These are phyloP conservation scores for Lucilia sericata DNA, from an alignment of 1,140 invertebrate genomes.

Conservation along the genomic window DNA sequence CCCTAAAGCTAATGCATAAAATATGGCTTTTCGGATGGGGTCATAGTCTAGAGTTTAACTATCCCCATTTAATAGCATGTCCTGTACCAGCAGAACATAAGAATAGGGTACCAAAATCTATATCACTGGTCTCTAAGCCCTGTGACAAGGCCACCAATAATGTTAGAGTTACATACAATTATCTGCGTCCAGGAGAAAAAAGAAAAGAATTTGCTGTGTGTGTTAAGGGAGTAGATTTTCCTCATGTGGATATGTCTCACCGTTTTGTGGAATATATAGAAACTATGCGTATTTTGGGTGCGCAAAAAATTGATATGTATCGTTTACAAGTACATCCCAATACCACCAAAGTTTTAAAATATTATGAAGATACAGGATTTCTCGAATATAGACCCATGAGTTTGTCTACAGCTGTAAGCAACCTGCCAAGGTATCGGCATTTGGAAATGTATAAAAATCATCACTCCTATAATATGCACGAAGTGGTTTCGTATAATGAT, in stretches of 20 bases:
- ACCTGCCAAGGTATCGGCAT: constrained; percentile 84
- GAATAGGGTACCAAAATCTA: constrained; percentile 78
- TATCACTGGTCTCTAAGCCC: constrained; percentile 82
- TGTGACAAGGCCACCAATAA: constrained; percentile 87
- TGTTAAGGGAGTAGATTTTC: constrained; percentile 90
- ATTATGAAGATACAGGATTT: constrained; percentile 78
- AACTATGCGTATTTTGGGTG: constrained; percentile 84
- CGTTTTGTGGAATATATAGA: constrained; percentile 93
- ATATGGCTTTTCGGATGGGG: constrained; percentile 92
- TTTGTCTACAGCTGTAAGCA: constrained; percentile 85
- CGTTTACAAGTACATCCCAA: constrained; percentile 86
- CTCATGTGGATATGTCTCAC: constrained; percentile 86
- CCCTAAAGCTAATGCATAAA: constrained; percentile 84
- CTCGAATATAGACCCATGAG: constrained; percentile 85
- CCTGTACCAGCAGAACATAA: constrained; percentile 78
- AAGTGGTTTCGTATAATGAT: constrained; percentile 95
- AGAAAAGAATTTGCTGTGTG: constrained; percentile 89
- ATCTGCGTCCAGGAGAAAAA: constrained; percentile 66
- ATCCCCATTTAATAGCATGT: constrained; percentile 88
- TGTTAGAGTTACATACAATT: constrained; percentile 77
- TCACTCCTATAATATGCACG: constrained; percentile 87
- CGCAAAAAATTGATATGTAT: constrained; percentile 90
- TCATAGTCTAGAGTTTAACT: constrained; percentile 84
- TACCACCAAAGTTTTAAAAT: constrained; percentile 83
- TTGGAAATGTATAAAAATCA: constrained; percentile 84